A percentile compares a stretch with the other conserved stretches of the same genome.
Conservation (phyloP, 2,797 vertebrate genomes). For the Sebastes melanostomus region DNA sequence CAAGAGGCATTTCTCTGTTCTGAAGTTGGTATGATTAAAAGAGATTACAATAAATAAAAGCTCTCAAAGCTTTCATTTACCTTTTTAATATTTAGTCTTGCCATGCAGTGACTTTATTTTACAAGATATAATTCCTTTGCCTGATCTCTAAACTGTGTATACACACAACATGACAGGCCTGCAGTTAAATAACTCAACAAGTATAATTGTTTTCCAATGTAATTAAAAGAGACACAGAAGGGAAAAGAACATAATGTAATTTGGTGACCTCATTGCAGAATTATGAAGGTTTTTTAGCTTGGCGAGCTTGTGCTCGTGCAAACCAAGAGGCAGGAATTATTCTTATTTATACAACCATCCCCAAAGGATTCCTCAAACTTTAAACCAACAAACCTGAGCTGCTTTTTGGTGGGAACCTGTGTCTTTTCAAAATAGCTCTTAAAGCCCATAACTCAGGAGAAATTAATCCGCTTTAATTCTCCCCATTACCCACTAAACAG, state of each 20-base stretch:
- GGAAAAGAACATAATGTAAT: conserved; percentile 92
- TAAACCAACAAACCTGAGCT: conserved; percentile 88
- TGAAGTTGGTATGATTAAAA: conserved; percentile 32
- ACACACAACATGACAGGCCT: conserved; percentile 85
- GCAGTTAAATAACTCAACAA: conserved; percentile 89
- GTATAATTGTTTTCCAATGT: conserved; percentile 88
- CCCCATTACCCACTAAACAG: conserved; percentile 52
- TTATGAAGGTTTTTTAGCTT: conserved; percentile 88
- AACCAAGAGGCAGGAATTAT: conserved; percentile 88
- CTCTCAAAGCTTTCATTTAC: conserved; percentile 52
- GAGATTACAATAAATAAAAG: conserved; percentile 59
- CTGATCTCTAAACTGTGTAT: conserved; percentile 87
- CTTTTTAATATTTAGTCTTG: conserved; percentile 56
- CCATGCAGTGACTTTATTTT: conserved; percentile 67
- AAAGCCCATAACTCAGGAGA: conserved; percentile 68
- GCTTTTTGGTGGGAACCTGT: conserved; percentile 83
- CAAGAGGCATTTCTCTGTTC: conserved; percentile 26
- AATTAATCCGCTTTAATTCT: conserved; percentile 71
- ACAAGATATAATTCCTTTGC: conserved; percentile 76
- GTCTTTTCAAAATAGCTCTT: conserved; percentile 79
- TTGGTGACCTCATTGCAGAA: conserved; percentile 92
- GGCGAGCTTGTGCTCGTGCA: conserved; percentile 85
- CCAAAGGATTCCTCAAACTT: conserved; percentile 83
- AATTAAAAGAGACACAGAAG: conserved; percentile 91
- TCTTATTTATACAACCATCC: conserved; percentile 90